Base-by-base conservation (phyloP, 2,797 vertebrate species). In the Atherinosoma microstoma region DNA sequence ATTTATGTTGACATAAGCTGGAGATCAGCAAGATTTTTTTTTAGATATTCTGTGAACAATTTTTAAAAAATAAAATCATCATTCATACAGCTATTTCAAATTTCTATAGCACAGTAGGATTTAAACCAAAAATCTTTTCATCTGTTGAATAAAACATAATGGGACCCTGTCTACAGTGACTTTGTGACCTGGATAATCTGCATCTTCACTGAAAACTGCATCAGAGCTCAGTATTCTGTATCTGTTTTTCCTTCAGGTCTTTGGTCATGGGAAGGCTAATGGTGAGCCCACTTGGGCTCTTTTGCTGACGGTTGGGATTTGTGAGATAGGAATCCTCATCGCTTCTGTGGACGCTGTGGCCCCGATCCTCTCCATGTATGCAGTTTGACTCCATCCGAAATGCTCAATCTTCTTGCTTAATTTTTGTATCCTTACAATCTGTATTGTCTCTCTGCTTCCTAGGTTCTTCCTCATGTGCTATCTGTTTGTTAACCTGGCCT, bases 381-480 rank as follows among this genome's bases (percentile, higher is more conserved):
- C 1, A 29, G 15, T 29, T 24, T 40, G 22, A 20, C 9, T 0
- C 5, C n/a, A n/a, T n/a, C n/a, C n/a, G n/a, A 15, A 8, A 13
- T 36, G 0, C 11, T 65, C 32, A 40, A 15, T 6, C 58, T 53
- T 61, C 2, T 13, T 47, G 12, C 18, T 1, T 18, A 0, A 13
- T 58, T 47, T 47, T 8, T 45, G 1, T 1, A 13, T 20, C 5
- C 22, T 15, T 24, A 29, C 51, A 24, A 42, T 67, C 38, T 18
- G 2, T 4, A 0, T 38, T 49, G 0, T 72, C 63, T 59, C 42
- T 59, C 27, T 62, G 0, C 73, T 47, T 40, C 98, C 42, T 40
- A 98, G 98, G 97, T 98, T 99, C 88, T 99, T 99, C 91, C 95
- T 99, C 73, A 99, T 99, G 98, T 99, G 97, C 84, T 99, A 99